Evolutionary conservation across 2,113 vertebrate genomes (phyloP).

Genomic region (Ophthalmolycus amberensis): DNA sequence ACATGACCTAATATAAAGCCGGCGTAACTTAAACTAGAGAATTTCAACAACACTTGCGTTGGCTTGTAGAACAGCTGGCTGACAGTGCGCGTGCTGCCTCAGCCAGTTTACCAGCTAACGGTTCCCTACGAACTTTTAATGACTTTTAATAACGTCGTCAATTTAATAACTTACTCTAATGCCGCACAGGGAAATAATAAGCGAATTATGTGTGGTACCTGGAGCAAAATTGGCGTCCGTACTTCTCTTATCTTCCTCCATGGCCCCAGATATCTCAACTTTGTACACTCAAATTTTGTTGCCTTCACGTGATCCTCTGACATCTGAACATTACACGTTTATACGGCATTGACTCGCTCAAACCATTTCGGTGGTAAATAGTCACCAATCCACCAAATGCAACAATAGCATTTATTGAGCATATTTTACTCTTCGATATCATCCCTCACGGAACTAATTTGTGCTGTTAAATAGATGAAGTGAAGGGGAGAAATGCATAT

Average conservation of each 20-base stretch:
- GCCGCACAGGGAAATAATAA: background rate
- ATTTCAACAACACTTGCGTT: background rate
- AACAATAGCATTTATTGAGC: background rate
- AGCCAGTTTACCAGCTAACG: background rate
- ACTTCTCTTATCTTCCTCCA: constrained; percentile 61
- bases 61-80: constrained; percentile 41
- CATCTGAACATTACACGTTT: background rate
- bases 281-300: constrained; percentile 57
- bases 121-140: background rate
- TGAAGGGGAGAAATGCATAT: background rate
- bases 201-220: constrained; percentile 45
- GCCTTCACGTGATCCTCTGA: constrained; percentile 48
- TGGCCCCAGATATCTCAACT: constrained; percentile 49
- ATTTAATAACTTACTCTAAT: background rate
- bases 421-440: background rate
- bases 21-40: background rate
- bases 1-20: background rate
- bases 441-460: background rate
- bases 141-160: background rate
- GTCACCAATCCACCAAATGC: background rate
- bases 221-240: constrained; percentile 32
- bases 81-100: background rate
- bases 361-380: background rate
- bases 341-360: no score
- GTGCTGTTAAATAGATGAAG: no score